Conservation (phyloP, 2,797 vertebrate species). For the Centroberyx gerrardi region DNA sequence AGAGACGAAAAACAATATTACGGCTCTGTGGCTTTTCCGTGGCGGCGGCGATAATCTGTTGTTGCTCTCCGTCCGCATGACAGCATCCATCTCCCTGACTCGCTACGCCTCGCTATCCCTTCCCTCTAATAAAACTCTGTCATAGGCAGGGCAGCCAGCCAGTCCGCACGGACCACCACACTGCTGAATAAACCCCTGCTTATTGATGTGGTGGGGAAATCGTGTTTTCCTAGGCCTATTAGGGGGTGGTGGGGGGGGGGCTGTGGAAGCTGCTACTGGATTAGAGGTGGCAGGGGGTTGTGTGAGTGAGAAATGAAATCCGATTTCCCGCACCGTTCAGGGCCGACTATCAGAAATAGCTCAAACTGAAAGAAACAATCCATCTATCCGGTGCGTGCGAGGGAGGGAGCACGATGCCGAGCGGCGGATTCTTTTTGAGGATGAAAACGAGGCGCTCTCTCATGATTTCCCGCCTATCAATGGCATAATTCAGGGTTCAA, state of each 20-base stretch:
- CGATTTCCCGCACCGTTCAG: constrained; percentile 58
- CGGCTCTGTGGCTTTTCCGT: background rate
- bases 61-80: constrained; percentile 21
- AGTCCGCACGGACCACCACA: constrained; percentile 55
- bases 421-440: constrained; percentile 19
- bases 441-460: constrained; percentile 41
- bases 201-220: constrained; percentile 69
- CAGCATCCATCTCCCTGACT: constrained; percentile 40
- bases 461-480: constrained; percentile 32
- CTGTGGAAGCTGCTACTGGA: constrained; percentile 51
- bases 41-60: constrained; percentile 25
- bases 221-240: constrained; percentile 55
- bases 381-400: constrained; percentile 4
- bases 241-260: constrained; percentile 42
- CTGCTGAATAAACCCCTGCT: constrained; percentile 65
- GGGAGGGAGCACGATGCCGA: background rate
- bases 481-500: constrained; percentile 56
- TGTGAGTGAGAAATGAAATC: constrained; percentile 67
- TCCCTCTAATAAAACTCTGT: constrained; percentile 54
- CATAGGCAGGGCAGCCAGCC: constrained; percentile 49
- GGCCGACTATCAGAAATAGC: constrained; percentile 54
- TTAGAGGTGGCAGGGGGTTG: constrained; percentile 59
- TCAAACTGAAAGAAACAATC: constrained; percentile 52
- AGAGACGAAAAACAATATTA: background rate
- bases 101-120: constrained; percentile 11